A percentile compares a stretch with the other conserved stretches of the same genome.
Conservation (phyloP, 2,888 invertebrate genomes). For the Sarcophaga caerulescens region DNA sequence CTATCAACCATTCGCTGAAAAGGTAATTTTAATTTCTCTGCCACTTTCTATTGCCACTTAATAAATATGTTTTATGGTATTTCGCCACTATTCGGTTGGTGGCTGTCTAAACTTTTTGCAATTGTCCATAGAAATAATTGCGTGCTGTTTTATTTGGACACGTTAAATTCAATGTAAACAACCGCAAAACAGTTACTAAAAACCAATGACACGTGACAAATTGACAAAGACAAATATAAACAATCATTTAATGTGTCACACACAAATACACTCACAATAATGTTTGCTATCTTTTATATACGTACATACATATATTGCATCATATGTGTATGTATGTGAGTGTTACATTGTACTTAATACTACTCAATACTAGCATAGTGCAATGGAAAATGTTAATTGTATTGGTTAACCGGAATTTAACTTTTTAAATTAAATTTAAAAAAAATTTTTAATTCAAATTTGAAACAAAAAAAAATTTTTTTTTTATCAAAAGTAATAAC, state of each 20-base stretch:
- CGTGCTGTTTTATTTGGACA: conserved; percentile 34
- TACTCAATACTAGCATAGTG: background rate
- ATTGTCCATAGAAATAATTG: conserved; percentile 15
- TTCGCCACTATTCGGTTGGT: background rate
- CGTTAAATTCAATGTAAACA: conserved; percentile 45
- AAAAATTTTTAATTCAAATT: background rate
- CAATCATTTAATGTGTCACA: conserved; percentile 8
- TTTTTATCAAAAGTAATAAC: too few relatives aligned
- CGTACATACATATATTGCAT: too few relatives aligned
- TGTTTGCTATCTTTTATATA: background rate
- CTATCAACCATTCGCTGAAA: too few relatives aligned
- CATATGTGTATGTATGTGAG: background rate
- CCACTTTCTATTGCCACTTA: too few relatives aligned
- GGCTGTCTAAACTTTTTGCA: background rate
- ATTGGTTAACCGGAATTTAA: conserved; percentile 2
- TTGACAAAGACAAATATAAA: conserved; percentile 45
- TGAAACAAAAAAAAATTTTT: too few relatives aligned
- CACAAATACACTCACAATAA: background rate
- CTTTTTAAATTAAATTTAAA: background rate
- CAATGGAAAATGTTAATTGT: background rate
- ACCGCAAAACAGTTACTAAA: conserved; percentile 51
- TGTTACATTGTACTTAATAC: background rate
- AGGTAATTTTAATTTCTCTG: too few relatives aligned
- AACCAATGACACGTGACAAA: conserved; percentile 60
- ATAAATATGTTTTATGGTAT: background rate